Evolutionary conservation across 2,797 vertebrate species (phyloP), one percentile per base, ranked within the genome.

Genomic region (Bradypus variegatus): DNA sequence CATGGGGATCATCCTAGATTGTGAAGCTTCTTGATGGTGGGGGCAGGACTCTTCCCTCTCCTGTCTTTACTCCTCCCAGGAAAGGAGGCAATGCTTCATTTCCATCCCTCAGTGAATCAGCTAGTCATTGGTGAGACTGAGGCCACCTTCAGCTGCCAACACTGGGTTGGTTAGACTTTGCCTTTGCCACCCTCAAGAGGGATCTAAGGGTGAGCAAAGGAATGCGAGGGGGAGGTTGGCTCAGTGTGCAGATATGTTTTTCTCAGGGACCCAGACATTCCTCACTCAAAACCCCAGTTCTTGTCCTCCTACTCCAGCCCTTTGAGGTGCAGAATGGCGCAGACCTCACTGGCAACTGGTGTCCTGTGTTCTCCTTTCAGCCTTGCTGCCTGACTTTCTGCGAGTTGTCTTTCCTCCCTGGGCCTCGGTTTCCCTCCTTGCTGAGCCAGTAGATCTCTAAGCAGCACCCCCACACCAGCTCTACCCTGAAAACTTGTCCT

Each of bases 21-120:
- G 50, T 0, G 15, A 53, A 62, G 53, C 36, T 80, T 38, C 79
- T 25, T 50, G 75, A 38, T 65, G 55, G 3, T 48, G 25, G 80
- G 18, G 58, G n/a, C 2, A 1, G 55, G 33, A 31, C 62, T 58
- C 25, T 2, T 2, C 0, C 0, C 8, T 62, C 58, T 67, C 10
- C 58, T 14, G 5, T 23, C 69, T 85, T n/a, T 16, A 41, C 33
- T 72, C 15, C n/a, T 45, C 3, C 13, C 36, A 72, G 62, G 62
- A 31, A 60, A 60, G 25, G 67, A 84, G 23, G 6, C 72, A 23
- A 21, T 15, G 10, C 29, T 60, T 50, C 45, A 21, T 69, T 38
- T 62, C 53, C 15, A 33, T 18, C 21, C 50, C 27, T 38, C 55
- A 65, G 77, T 3, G 14, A 64, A 11, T 41, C 36, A 64, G 67